These are phyloP conservation scores for Poeciliopsis occidentalis DNA, from an alignment of 2,113 vertebrate genomes.

Conservation along the genomic window DNA sequence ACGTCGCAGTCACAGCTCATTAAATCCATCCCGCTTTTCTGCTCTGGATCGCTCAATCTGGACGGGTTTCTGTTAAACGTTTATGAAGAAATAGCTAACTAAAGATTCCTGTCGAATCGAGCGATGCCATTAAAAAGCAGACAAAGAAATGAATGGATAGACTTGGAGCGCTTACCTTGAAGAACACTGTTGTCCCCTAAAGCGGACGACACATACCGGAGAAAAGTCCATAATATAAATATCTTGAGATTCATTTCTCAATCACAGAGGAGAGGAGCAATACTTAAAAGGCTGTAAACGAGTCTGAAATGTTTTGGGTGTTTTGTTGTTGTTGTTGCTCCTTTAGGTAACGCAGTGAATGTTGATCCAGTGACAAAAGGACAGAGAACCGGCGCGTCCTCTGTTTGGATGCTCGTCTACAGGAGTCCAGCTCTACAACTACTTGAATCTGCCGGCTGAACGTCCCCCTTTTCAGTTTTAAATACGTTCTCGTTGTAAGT, in stretches of 20 bases:
- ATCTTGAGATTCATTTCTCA: slow-evolving; percentile 62
- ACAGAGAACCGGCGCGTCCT: slow-evolving; percentile 22
- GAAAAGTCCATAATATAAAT: slow-evolving; percentile 59
- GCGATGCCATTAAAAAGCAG: not conserved
- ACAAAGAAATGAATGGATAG: slow-evolving; percentile 14
- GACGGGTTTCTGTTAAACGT: too few species aligned
- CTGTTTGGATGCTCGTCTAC: not conserved
- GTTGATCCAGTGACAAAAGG: slow-evolving; percentile 40
- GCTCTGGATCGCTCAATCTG: too few species aligned
- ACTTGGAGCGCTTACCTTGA: slow-evolving; percentile 67
- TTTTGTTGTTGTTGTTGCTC: not conserved
- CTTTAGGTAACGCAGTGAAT: not conserved
- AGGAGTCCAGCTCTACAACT: slow-evolving; percentile 17
- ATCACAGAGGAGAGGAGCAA: slow-evolving; percentile 17
- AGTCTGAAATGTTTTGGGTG: not conserved
- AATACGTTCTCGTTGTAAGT: slow-evolving; percentile 78
- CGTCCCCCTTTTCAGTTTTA: slow-evolving; percentile 78
- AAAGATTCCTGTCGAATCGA: too few species aligned
- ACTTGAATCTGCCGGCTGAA: slow-evolving; percentile 45
- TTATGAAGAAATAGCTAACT: too few species aligned
- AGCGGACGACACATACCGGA: slow-evolving; percentile 41
- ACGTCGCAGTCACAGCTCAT: slow-evolving; percentile 31
- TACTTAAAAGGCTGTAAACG: slow-evolving; percentile 3
- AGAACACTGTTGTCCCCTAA: slow-evolving; percentile 50
- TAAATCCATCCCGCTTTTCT: slow-evolving; percentile 40